These are phyloP conservation scores for Muschampia staudingeri DNA, from an alignment of 2,888 invertebrate genomes.

Conservation along the genomic window DNA sequence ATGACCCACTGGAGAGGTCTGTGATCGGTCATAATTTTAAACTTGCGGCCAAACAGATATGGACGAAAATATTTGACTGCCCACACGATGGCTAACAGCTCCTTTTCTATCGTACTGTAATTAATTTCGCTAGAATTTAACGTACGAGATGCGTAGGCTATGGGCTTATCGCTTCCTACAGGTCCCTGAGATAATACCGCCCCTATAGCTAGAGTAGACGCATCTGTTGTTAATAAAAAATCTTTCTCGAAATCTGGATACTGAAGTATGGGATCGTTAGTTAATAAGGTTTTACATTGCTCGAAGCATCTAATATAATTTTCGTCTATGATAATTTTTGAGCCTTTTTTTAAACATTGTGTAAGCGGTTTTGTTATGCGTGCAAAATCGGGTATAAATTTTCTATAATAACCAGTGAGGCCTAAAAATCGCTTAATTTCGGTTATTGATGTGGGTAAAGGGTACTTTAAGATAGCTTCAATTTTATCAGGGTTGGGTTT, in stretches of 20 bases:
- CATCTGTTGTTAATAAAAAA: too few species aligned
- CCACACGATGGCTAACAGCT: slow-evolving; percentile 62
- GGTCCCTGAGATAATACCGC: slow-evolving; percentile 71
- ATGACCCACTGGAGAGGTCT: slow-evolving; percentile 22
- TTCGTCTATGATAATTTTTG: too few species aligned
- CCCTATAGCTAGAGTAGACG: slow-evolving; percentile 68
- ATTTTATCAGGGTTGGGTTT: too few species aligned
- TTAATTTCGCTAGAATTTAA: slow-evolving; percentile 39
- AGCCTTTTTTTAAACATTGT: too few species aligned
- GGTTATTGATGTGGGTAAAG: slow-evolving; percentile 62
- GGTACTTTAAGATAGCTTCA: background rate
- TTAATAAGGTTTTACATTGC: too few species aligned
- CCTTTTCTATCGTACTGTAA: slow-evolving; percentile 54
- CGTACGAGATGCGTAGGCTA: slow-evolving; percentile 46
- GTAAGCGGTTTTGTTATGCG: too few species aligned
- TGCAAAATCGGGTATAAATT: too few species aligned
- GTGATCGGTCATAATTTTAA: slow-evolving; percentile 53
- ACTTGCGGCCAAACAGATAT: slow-evolving; percentile 73
- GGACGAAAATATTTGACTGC: slow-evolving; percentile 66
- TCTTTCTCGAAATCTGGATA: too few species aligned
- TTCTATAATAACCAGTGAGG: too few species aligned
- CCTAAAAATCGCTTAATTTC: slow-evolving; percentile 42
- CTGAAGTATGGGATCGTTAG: too few species aligned
- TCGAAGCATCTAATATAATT: too few species aligned
- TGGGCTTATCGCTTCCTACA: slow-evolving; percentile 43